phyloP scores from a whole-genome alignment of 2,888 invertebrate genomes.

The Hedychridium roseum region DNA sequence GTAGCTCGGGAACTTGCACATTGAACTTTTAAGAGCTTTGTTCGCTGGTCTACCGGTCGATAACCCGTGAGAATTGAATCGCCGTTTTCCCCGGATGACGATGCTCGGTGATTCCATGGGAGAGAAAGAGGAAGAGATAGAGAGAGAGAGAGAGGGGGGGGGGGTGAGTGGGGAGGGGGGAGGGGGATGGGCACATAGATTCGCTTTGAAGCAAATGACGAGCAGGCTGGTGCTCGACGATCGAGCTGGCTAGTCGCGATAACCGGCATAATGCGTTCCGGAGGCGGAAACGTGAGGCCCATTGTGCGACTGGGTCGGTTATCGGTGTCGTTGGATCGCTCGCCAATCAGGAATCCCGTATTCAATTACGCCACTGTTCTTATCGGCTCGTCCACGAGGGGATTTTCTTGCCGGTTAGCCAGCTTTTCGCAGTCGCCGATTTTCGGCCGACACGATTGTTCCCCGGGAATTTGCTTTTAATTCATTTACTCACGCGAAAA shows the following conservation, averaged over 20 bases:
- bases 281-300: constrained; percentile 35
- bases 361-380: constrained; percentile 21
- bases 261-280: constrained; percentile 35
- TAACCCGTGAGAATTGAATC: too few species aligned
- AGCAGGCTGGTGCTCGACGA: constrained; percentile 23
- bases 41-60: too few species aligned
- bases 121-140: too few species aligned
- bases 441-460: too few species aligned
- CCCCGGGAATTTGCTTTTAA: neutral
- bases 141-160: too few species aligned
- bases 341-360: constrained; percentile 17
- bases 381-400: neutral
- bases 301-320: constrained; percentile 26
- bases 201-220: constrained; percentile 21
- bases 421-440: constrained; percentile 7
- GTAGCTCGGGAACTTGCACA: too few species aligned
- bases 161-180: too few species aligned
- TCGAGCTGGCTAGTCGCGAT: constrained; percentile 36
- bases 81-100: too few species aligned
- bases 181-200: too few species aligned
- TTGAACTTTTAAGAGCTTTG: too few species aligned
- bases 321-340: constrained; percentile 29
- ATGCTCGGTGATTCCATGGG: too few species aligned
- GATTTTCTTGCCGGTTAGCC: constrained; percentile 15
- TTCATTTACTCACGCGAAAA: neutral